Evolutionary conservation across 2,797 vertebrate species (phyloP).

Genomic region (Sebastes itinus): DNA sequence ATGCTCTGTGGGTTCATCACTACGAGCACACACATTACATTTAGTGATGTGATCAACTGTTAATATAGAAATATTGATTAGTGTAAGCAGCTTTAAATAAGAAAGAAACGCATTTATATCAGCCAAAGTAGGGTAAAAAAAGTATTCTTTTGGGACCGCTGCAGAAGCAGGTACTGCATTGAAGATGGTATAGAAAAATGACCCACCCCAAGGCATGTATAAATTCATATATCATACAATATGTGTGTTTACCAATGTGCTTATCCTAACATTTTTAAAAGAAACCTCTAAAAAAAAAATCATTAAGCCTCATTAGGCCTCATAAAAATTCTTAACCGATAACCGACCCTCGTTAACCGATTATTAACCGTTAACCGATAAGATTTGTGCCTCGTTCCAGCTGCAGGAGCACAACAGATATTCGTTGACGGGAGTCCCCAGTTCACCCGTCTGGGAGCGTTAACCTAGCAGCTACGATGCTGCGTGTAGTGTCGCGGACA

Average conservation of each 20-base stretch:
- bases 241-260: background rate
- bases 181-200: background rate
- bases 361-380: no score
- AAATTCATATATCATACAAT: background rate
- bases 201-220: no score
- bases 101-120: background rate
- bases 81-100: background rate
- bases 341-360: no score
- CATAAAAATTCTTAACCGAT: no score
- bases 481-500: no score
- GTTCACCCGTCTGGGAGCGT: no score
- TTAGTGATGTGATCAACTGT: background rate
- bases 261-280: background rate
- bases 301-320: no score
- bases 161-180: background rate
- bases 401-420: no score
- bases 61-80: background rate
- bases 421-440: no score
- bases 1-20: background rate
- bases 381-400: no score
- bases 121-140: background rate
- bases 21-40: background rate
- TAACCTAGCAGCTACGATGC: no score
- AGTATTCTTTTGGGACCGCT: background rate
- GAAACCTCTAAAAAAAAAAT: no score